A percentile compares a stretch with the other conserved stretches of the same genome.
phyloP scores from a whole-genome alignment of 2,888 invertebrate genomes.

The Endotricha flammealis region DNA sequence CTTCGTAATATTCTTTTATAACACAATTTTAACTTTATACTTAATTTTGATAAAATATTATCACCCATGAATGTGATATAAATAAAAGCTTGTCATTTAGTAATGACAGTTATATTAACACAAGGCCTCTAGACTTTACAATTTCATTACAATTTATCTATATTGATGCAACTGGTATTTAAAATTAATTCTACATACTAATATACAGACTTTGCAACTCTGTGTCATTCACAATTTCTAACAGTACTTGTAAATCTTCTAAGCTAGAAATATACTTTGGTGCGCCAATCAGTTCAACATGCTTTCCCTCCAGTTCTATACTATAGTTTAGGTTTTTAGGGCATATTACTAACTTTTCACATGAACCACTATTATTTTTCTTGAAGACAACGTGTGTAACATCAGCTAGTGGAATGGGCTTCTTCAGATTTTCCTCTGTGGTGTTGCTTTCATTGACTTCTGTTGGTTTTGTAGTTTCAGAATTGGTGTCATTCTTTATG shows the following conservation, averaged over 20 bases:
- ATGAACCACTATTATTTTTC: slow-evolving; percentile 48
- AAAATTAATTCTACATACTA: too few species aligned
- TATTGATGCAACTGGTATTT: too few species aligned
- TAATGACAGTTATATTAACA: neutral
- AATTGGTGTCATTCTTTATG: slow-evolving; percentile 10
- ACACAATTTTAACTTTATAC: neutral
- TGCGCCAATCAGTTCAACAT: slow-evolving; percentile 66
- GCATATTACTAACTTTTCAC: slow-evolving; percentile 60
- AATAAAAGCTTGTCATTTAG: too few species aligned
- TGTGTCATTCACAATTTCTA: slow-evolving; percentile 72
- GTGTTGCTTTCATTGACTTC: neutral
- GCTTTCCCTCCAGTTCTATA: slow-evolving; percentile 58
- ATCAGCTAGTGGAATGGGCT: slow-evolving; percentile 3
- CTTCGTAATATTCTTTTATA: slow-evolving; percentile 20
- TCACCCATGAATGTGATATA: neutral
- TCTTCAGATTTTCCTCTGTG: neutral
- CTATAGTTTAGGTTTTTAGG: slow-evolving; percentile 64
- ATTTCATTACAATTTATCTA: too few species aligned
- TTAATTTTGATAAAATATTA: neutral
- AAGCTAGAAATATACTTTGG: slow-evolving; percentile 65
- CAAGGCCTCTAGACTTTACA: slow-evolving; percentile 15
- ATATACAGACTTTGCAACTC: slow-evolving; percentile 61
- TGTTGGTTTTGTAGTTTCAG: neutral
- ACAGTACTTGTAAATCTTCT: slow-evolving; percentile 67
- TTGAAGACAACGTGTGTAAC: slow-evolving; percentile 63